Evolutionary conservation across 2,888 invertebrate species (phyloP).

Genomic region (Agrotis ipsilon): DNA sequence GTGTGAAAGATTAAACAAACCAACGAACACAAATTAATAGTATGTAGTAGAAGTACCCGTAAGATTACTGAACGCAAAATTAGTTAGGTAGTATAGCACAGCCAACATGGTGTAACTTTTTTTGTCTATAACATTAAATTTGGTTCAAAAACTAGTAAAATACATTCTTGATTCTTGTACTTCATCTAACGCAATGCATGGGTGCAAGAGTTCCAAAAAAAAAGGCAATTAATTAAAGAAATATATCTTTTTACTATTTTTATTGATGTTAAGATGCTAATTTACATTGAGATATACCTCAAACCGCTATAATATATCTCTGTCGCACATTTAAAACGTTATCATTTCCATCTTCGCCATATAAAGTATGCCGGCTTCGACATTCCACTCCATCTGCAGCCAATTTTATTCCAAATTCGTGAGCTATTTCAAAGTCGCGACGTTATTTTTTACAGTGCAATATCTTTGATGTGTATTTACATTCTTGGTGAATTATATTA

Average conservation of each 20-base stretch:
- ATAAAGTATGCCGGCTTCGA: conserved; percentile 59
- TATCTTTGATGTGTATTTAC: conserved; percentile 47
- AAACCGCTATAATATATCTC: conserved; percentile 58
- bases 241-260: conserved; percentile 29
- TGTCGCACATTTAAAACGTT: conserved; percentile 61
- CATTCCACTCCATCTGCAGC: conserved; percentile 72
- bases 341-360: conserved; percentile 68
- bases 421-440: conserved; percentile 69
- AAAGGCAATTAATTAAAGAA: conserved; percentile 7
- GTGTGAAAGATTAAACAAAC: too few species aligned
- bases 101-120: neutral
- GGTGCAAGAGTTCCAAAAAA: neutral
- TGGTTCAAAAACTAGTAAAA: neutral
- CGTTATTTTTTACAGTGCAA: conserved; percentile 56
- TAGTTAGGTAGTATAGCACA: neutral
- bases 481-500: conserved; percentile 33
- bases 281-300: conserved; percentile 51
- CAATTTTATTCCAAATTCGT: conserved; percentile 76
- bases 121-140: neutral
- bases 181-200: neutral
- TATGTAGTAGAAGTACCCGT: too few species aligned
- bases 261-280: conserved; percentile 37
- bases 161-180: too few species aligned
- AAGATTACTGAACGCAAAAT: neutral
- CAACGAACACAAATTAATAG: too few species aligned